Percentiles rank a stretch among this genome's conserved stretches.
phyloP scores from a whole-genome alignment of 2,113 vertebrate species.

The Scomber colias region DNA sequence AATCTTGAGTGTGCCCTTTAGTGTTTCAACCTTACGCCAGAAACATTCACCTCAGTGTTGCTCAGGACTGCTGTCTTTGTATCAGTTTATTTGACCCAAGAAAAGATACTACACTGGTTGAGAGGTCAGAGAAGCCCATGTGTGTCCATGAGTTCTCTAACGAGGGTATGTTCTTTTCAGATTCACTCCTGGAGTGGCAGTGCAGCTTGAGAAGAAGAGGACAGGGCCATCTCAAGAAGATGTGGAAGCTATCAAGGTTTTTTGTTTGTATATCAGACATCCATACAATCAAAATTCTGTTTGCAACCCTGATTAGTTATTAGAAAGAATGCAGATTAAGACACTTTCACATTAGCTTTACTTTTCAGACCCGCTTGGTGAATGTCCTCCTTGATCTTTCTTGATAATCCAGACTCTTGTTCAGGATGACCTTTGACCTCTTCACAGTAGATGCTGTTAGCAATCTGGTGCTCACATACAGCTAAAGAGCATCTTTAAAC shows the following conservation, averaged over 20 bases:
- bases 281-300: too few relatives aligned
- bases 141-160: constrained; percentile 11
- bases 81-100: constrained; percentile 95
- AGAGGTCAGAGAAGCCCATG: constrained; percentile 86
- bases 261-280: not conserved
- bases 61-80: constrained; percentile 89
- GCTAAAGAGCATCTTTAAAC: not conserved
- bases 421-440: not conserved
- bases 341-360: too few relatives aligned
- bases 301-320: too few relatives aligned
- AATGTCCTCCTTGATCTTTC: too few relatives aligned
- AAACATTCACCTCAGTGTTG: constrained; percentile 80
- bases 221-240: constrained; percentile 92
- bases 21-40: not conserved
- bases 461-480: too few relatives aligned
- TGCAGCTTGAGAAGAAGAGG: constrained; percentile 94
- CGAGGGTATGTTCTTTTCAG: constrained; percentile 75
- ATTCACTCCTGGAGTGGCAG: constrained; percentile 92
- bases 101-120: constrained; percentile 92
- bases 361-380: too few relatives aligned
- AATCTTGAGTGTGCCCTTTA: not conserved
- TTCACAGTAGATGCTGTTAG: not conserved
- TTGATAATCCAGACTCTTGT: too few relatives aligned
- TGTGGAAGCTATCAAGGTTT: constrained; percentile 96
- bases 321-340: too few relatives aligned